A percentile compares a stretch with the other conserved stretches of the same genome.
These are phyloP conservation scores for Galeopterus variegatus DNA, from an alignment of 2,113 vertebrate genomes.

Conservation along the genomic window DNA sequence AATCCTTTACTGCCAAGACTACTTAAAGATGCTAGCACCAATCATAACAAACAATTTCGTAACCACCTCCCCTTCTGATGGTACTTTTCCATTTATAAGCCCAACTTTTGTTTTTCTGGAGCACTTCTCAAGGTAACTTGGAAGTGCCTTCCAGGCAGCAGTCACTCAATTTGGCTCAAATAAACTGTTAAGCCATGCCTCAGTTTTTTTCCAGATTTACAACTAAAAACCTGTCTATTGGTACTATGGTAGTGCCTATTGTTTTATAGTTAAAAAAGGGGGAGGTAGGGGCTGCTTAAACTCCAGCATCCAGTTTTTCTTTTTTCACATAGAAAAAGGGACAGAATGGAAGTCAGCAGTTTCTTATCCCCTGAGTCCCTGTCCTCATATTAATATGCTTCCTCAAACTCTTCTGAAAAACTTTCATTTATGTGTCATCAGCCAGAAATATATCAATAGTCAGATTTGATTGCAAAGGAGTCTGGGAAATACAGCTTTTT, in stretches of 20 bases:
- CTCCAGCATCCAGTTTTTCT: neutral
- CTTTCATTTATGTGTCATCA: neutral
- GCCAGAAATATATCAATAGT: neutral
- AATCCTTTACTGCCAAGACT: no score
- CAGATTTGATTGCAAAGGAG: neutral
- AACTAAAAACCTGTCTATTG: neutral
- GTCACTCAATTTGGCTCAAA: no score
- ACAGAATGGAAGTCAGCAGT: neutral
- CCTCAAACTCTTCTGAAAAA: neutral
- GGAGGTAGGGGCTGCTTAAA: neutral
- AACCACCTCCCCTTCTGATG: no score
- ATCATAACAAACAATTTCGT: no score
- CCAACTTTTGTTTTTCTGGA: no score
- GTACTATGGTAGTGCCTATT: neutral
- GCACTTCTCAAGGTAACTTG: no score
- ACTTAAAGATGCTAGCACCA: no score
- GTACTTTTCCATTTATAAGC: no score
- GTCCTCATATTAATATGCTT: neutral
- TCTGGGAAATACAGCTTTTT: neutral
- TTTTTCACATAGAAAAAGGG: neutral
- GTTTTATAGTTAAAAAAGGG: neutral
- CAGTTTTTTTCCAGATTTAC: no score
- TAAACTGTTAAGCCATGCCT: no score
- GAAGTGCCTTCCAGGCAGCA: no score
- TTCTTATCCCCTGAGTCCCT: neutral